phyloP scores from a whole-genome alignment of 1,140 invertebrate genomes.

The Luehdorfia chinensis region DNA sequence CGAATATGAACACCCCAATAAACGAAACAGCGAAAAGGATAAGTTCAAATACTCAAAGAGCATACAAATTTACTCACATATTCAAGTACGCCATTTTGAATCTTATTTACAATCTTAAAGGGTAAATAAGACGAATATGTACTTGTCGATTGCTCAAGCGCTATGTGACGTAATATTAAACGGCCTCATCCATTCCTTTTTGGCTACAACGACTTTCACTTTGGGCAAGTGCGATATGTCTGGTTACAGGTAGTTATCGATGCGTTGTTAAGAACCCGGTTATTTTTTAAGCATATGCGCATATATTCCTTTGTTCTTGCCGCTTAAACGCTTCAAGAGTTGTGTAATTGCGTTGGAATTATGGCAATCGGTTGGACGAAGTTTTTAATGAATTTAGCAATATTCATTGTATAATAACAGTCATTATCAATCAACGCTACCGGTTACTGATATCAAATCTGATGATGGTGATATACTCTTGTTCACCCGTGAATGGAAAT shows the following conservation, averaged over 20 bases:
- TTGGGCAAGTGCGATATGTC: slow-evolving; percentile 28
- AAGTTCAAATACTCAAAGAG: neutral
- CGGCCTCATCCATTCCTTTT: slow-evolving; percentile 43
- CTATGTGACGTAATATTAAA: slow-evolving; percentile 31
- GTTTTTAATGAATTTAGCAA: no score
- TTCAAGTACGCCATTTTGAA: slow-evolving; percentile 3
- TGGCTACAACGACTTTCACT: slow-evolving; percentile 52
- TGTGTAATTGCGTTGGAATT: slow-evolving; percentile 8
- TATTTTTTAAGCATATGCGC: slow-evolving; percentile 7
- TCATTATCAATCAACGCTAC: no score
- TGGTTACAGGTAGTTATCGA: slow-evolving; percentile 5
- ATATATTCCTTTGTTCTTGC: slow-evolving; percentile 12
- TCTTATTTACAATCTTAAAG: neutral
- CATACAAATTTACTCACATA: neutral
- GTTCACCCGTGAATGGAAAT: no score
- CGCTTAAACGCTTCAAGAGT: neutral
- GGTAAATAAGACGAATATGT: neutral
- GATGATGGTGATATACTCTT: no score
- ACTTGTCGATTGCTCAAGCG: neutral
- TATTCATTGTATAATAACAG: no score
- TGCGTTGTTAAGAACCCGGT: slow-evolving; percentile 5
- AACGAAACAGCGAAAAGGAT: neutral
- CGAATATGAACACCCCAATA: slow-evolving; percentile 3
- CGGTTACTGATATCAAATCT: no score
- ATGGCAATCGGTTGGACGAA: neutral